phyloP scores from a whole-genome alignment of 2,113 vertebrate genomes.

The Rhinichthys klamathensis region DNA sequence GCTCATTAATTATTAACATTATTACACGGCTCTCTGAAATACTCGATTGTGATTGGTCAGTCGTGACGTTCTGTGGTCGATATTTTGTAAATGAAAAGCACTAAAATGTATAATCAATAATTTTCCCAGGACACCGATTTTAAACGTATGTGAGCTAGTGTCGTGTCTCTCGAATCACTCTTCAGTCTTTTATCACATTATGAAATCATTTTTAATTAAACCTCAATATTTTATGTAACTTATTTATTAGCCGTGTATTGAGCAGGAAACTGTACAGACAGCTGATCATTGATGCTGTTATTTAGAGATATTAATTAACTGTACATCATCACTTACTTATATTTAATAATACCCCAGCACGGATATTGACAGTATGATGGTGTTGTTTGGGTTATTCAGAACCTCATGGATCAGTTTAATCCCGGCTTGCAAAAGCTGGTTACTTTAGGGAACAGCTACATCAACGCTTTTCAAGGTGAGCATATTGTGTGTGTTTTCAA shows the following conservation, averaged over 20 bases:
- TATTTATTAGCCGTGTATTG: neutral
- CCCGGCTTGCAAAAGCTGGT: conserved; percentile 90
- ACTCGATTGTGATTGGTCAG: neutral
- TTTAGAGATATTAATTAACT: neutral
- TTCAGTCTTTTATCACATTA: neutral
- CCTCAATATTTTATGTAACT: no score
- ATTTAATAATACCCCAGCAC: neutral
- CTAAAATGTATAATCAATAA: neutral
- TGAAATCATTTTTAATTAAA: neutral
- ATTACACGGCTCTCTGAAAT: neutral
- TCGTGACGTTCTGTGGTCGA: neutral
- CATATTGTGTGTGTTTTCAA: neutral
- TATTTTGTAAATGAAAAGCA: neutral
- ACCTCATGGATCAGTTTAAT: conserved; percentile 92
- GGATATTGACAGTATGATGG: neutral
- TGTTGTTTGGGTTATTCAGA: conserved; percentile 70
- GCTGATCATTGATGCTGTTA: neutral
- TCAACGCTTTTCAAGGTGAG: conserved; percentile 90
- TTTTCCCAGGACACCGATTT: neutral
- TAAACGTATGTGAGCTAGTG: neutral
- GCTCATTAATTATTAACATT: neutral
- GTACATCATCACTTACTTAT: neutral
- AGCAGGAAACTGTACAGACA: neutral
- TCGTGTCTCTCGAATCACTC: neutral
- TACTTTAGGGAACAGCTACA: conserved; percentile 89